Conservation (phyloP, 2,113 vertebrate species). For the Tragelaphus strepsiceros region DNA sequence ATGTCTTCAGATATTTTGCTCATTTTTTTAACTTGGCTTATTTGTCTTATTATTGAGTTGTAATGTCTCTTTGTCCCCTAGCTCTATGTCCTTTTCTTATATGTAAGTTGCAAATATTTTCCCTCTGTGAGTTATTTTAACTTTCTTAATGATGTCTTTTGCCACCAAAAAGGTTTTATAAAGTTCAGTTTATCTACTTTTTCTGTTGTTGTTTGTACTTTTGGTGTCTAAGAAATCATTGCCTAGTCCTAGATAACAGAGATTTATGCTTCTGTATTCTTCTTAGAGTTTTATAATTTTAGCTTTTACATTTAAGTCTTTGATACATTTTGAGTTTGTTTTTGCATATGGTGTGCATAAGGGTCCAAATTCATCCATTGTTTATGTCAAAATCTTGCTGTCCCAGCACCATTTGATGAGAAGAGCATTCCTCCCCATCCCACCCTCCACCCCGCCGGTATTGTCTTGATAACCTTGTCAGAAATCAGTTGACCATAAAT, state of each 20-base stretch:
- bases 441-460: no score
- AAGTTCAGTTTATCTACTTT: not conserved
- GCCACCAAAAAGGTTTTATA: not conserved
- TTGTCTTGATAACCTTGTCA: not conserved
- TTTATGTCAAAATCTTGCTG: not conserved
- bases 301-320: not conserved
- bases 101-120: not conserved
- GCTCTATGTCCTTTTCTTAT: not conserved
- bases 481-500: not conserved
- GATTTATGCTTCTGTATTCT: not conserved
- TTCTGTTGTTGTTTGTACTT: not conserved
- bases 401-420: not conserved
- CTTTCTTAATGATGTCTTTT: not conserved
- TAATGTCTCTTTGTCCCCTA: not conserved
- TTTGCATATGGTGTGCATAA: not conserved
- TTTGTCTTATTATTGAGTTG: not conserved
- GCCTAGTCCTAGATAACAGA: not conserved
- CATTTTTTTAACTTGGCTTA: not conserved
- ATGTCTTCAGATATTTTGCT: not conserved
- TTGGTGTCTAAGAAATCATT: not conserved
- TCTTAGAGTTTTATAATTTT: conserved; percentile 25
- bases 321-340: not conserved
- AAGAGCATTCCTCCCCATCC: not conserved
- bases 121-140: not conserved
- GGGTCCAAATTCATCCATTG: not conserved